phyloP scores from a whole-genome alignment of 2,113 vertebrate genomes.

The Aptenodytes forsteri region DNA sequence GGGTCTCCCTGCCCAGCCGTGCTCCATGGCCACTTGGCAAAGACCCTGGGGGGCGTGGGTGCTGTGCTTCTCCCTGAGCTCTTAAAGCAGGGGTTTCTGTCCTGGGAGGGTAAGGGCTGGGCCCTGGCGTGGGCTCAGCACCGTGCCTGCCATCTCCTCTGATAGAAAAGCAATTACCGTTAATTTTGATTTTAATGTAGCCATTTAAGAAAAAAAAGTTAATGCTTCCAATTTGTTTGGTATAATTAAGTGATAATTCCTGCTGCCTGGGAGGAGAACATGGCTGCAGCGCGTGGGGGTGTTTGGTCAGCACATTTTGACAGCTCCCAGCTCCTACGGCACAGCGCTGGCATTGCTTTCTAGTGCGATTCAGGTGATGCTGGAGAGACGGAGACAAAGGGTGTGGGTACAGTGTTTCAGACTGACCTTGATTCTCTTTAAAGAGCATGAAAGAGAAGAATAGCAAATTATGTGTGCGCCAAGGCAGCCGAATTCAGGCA shows the following conservation, averaged over 20 bases:
- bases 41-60: background rate
- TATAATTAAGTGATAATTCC: background rate
- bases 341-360: rapidly evolving
- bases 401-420: background rate
- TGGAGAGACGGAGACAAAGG: background rate
- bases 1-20: background rate
- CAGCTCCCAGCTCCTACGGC: background rate
- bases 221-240: background rate
- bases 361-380: background rate
- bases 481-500: background rate
- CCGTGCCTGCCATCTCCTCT: background rate
- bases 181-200: background rate
- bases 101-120: background rate
- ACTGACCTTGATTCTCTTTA: background rate
- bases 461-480: rapidly evolving
- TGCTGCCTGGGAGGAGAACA: background rate
- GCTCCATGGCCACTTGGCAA: background rate
- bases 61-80: background rate
- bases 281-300: background rate
- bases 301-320: background rate
- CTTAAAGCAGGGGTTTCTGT: background rate
- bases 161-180: background rate
- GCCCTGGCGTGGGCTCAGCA: background rate
- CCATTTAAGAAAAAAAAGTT: background rate
- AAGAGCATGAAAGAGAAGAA: background rate